Evolutionary conservation across 2,113 vertebrate species (phyloP).

Genomic region (Gambusia holbrooki): DNA sequence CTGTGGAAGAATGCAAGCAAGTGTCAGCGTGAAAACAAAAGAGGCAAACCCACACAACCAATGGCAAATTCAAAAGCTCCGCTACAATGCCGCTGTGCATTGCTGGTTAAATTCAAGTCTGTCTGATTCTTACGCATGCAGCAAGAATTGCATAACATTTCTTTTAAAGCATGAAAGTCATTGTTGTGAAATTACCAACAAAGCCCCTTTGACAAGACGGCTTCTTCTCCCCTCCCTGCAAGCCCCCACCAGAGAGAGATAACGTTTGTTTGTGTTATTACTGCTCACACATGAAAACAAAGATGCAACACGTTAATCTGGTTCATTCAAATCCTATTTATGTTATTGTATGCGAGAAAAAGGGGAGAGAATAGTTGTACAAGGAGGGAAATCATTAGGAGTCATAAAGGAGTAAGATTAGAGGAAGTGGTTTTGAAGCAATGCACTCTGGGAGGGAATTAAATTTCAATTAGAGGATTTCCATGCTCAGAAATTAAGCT

Average conservation of each 20-base stretch:
- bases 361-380: background rate
- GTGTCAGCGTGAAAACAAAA: background rate
- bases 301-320: conserved; percentile 14
- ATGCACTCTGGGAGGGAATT: conserved; percentile 24
- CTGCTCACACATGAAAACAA: conserved; percentile 10
- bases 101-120: conserved; percentile 21
- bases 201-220: conserved; percentile 39
- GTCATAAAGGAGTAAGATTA: conserved; percentile 50
- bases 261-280: conserved; percentile 31
- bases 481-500: conserved; percentile 16
- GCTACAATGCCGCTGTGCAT: background rate
- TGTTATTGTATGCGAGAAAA: background rate
- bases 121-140: background rate
- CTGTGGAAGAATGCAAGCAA: background rate
- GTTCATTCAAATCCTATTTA: background rate
- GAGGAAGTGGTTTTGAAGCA: conserved; percentile 55
- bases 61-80: conserved; percentile 6
- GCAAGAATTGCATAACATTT: conserved; percentile 35
- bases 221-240: conserved; percentile 38
- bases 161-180: conserved; percentile 41
- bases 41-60: background rate
- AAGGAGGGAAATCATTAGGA: conserved; percentile 18
- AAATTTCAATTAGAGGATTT: conserved; percentile 17
- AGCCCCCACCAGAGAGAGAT: conserved; percentile 21
- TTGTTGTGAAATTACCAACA: conserved; percentile 62